Percentiles rank a stretch among this genome's conserved stretches.
These are phyloP conservation scores for Oostethus manadensis DNA, from an alignment of 2,113 vertebrate genomes.

Conservation along the genomic window DNA sequence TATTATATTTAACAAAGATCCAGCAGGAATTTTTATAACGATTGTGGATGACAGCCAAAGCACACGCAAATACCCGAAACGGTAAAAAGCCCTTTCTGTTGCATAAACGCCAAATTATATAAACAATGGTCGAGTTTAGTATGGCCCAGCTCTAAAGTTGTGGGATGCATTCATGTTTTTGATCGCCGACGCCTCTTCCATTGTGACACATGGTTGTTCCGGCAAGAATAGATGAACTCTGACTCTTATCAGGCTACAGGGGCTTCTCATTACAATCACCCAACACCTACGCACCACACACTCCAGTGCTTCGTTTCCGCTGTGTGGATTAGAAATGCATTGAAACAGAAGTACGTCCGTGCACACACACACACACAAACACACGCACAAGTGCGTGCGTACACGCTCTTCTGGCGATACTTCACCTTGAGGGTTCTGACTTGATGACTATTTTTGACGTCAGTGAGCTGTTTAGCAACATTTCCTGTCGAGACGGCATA, in stretches of 20 bases:
- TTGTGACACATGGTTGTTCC: slow-evolving; percentile 60
- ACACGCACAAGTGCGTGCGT: not conserved
- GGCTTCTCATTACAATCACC: slow-evolving; percentile 53
- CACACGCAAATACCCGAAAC: no score
- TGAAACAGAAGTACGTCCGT: slow-evolving; percentile 17
- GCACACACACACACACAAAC: slow-evolving; percentile 2
- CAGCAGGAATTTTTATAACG: no score
- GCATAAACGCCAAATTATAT: slow-evolving; percentile 65
- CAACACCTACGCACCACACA: slow-evolving; percentile 52
- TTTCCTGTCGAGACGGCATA: slow-evolving; percentile 2
- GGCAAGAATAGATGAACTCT: slow-evolving; percentile 66
- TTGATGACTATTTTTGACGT: slow-evolving; percentile 1
- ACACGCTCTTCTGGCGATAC: slow-evolving; percentile 19
- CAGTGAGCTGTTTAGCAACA: slow-evolving; percentile 12
- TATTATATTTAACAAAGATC: no score
- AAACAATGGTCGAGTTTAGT: slow-evolving; percentile 48
- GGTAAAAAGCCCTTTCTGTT: slow-evolving; percentile 50
- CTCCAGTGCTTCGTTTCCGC: slow-evolving; percentile 34
- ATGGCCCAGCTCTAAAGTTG: slow-evolving; percentile 42
- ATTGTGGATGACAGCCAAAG: no score
- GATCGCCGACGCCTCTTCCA: slow-evolving; percentile 63
- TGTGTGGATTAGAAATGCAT: slow-evolving; percentile 13
- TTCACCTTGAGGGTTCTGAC: slow-evolving; percentile 26
- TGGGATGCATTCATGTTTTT: slow-evolving; percentile 61
- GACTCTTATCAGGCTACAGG: slow-evolving; percentile 50